Percentiles rank a stretch among this genome's conserved stretches.
phyloP scores from a whole-genome alignment of 2,888 invertebrate species.

The Eurytoma adleriae region DNA sequence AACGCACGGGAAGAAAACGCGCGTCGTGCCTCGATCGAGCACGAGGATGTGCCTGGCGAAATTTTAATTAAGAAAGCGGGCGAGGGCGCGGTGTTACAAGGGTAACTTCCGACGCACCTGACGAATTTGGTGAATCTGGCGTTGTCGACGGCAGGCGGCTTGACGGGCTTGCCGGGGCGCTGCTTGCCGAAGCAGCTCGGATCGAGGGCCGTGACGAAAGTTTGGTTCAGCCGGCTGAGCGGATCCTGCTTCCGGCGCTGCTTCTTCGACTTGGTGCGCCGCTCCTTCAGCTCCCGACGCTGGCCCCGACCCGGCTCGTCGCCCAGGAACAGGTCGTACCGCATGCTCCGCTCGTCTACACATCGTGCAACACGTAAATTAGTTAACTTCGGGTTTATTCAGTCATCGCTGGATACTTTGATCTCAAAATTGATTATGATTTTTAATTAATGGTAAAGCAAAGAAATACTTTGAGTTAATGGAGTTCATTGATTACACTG shows the following conservation, averaged over 20 bases:
- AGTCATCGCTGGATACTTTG: neutral
- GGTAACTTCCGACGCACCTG: constrained; percentile 60
- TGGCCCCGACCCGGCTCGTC: constrained; percentile 61
- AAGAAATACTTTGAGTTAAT: too few species aligned
- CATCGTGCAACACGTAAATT: neutral
- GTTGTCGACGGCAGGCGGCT: constrained; percentile 67
- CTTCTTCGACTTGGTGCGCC: constrained; percentile 61
- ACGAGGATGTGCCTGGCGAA: too few species aligned
- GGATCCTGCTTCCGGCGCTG: constrained; percentile 63
- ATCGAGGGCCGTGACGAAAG: constrained; percentile 62
- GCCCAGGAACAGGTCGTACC: constrained; percentile 62
- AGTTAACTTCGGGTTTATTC: too few species aligned
- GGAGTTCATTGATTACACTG: too few species aligned
- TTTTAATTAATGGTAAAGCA: too few species aligned
- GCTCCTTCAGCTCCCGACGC: constrained; percentile 33
- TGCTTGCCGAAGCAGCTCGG: constrained; percentile 57
- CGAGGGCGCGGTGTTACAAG: too few species aligned
- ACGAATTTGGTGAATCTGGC: constrained; percentile 66
- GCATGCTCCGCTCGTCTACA: constrained; percentile 53
- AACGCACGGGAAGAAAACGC: too few species aligned
- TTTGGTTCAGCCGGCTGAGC: constrained; percentile 64
- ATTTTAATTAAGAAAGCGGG: too few species aligned
- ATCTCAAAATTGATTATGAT: too few species aligned
- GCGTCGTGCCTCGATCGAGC: too few species aligned
- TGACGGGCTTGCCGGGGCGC: constrained; percentile 60